phyloP scores from a whole-genome alignment of 2,797 vertebrate species.

The Clarias fuscus region DNA sequence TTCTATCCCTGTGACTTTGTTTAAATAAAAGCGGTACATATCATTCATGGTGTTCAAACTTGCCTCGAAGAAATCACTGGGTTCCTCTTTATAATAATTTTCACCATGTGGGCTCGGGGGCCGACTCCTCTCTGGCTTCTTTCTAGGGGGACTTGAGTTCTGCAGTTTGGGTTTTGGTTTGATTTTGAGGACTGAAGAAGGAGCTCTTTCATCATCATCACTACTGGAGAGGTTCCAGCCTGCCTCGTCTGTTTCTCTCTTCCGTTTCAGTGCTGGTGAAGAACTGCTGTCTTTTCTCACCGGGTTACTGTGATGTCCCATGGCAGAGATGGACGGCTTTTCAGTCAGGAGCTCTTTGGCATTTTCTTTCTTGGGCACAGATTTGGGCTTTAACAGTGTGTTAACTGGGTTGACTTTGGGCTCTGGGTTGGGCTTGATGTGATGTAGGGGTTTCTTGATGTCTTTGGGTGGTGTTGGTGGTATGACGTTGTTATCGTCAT shows the following conservation, averaged over 20 bases:
- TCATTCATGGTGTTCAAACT: conserved; percentile 76
- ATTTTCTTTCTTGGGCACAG: conserved; percentile 25
- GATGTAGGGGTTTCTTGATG: conserved; percentile 12
- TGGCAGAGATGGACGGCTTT: conserved; percentile 32
- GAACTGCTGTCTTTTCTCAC: conserved; percentile 63
- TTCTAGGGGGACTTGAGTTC: conserved; percentile 46
- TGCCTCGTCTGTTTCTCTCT: conserved; percentile 71
- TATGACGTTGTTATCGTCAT: conserved; percentile 79
- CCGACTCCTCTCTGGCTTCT: conserved; percentile 63
- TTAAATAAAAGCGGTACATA: conserved; percentile 90
- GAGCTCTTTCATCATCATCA: conserved; percentile 79
- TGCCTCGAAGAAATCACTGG: conserved; percentile 80
- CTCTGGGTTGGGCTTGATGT: conserved; percentile 16
- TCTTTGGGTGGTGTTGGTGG: conserved; percentile 56
- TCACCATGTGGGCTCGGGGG: conserved; percentile 64
- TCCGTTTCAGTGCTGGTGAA: conserved; percentile 69
- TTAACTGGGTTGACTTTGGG: conserved; percentile 18
- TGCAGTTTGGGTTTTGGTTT: conserved; percentile 39
- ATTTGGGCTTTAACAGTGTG: conserved; percentile 38
- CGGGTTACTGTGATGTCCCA: conserved; percentile 64
- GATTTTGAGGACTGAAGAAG: conserved; percentile 47
- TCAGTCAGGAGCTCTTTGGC: conserved; percentile 57
- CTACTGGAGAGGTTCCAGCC: conserved; percentile 95
- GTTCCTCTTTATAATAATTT: conserved; percentile 62
- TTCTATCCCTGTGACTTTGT: conserved; percentile 89